Conservation (phyloP, 2,113 vertebrate genomes). For the Takifugu bimaculatus region DNA sequence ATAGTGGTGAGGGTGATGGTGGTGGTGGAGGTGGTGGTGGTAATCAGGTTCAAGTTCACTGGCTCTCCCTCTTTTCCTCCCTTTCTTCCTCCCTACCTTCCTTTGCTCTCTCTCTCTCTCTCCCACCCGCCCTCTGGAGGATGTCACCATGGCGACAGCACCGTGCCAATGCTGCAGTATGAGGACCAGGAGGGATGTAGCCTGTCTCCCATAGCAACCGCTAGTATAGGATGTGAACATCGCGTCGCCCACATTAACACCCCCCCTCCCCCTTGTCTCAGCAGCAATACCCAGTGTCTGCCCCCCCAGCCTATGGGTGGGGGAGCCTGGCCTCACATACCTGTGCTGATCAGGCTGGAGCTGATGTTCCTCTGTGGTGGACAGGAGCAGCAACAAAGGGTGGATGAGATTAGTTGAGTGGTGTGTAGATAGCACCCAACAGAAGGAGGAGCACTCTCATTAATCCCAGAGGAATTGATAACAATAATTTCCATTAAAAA, state of each 20-base stretch:
- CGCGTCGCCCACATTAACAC: constrained; percentile 31
- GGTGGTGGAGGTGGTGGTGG: too few species aligned
- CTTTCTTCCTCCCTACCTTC: constrained; percentile 14
- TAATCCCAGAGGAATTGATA: too few species aligned
- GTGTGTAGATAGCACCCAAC: too few species aligned
- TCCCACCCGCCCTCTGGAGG: constrained; percentile 61
- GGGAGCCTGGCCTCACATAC: constrained; percentile 18
- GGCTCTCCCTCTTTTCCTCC: not conserved
- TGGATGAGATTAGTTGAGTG: too few species aligned
- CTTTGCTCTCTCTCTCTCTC: constrained; percentile 26
- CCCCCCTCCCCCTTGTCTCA: not conserved
- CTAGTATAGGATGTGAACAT: constrained; percentile 58
- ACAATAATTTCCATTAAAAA: too few species aligned
- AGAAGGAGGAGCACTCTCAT: too few species aligned
- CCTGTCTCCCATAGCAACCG: constrained; percentile 74
- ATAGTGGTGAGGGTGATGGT: too few species aligned
- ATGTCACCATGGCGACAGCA: constrained; percentile 79
- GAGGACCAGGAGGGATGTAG: constrained; percentile 66
- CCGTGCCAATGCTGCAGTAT: constrained; percentile 73
- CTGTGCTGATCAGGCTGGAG: too few species aligned
- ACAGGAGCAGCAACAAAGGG: too few species aligned
- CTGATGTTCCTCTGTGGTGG: too few species aligned
- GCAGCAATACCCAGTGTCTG: constrained; percentile 17
- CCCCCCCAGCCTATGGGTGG: constrained; percentile 4
- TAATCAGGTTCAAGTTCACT: constrained; percentile 17